Evolutionary conservation across 2,797 vertebrate genomes (phyloP).

Genomic region (Loriculus beryllinus): DNA sequence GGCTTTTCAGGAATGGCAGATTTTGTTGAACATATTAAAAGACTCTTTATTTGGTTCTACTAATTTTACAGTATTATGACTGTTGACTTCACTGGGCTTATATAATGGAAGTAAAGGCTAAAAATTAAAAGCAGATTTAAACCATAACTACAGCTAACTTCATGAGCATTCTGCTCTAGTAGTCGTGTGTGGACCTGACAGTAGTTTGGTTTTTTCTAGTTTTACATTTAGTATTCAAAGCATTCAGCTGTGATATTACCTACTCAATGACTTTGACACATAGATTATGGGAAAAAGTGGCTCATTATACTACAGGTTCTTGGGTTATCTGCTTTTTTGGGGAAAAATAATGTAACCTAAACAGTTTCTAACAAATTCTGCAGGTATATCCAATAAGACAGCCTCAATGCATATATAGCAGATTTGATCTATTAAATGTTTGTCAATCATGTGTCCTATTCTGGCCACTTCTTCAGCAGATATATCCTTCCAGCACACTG

Average conservation of each 20-base stretch:
- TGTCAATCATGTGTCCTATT: background rate
- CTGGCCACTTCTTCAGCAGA: background rate
- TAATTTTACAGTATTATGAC: background rate
- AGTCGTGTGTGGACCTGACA: background rate
- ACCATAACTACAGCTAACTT: background rate
- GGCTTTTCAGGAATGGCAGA: slow-evolving; percentile 18
- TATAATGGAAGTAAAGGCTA: background rate
- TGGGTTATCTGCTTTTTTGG: background rate
- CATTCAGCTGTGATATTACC: background rate
- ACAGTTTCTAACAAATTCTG: background rate
- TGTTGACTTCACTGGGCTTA: background rate
- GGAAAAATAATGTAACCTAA: background rate
- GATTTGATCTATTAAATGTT: background rate
- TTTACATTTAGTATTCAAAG: background rate
- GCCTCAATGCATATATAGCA: background rate
- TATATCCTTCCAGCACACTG: background rate
- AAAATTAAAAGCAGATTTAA: slow-evolving; percentile 1
- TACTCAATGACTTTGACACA: background rate
- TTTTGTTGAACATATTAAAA: background rate
- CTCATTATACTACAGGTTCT: background rate
- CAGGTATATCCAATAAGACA: background rate
- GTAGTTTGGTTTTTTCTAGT: background rate
- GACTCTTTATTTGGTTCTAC: background rate
- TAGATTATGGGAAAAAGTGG: background rate
- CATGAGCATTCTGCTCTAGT: background rate